Conservation (phyloP, 2,797 vertebrate genomes). For the Gymnoscopelus microlampas region DNA sequence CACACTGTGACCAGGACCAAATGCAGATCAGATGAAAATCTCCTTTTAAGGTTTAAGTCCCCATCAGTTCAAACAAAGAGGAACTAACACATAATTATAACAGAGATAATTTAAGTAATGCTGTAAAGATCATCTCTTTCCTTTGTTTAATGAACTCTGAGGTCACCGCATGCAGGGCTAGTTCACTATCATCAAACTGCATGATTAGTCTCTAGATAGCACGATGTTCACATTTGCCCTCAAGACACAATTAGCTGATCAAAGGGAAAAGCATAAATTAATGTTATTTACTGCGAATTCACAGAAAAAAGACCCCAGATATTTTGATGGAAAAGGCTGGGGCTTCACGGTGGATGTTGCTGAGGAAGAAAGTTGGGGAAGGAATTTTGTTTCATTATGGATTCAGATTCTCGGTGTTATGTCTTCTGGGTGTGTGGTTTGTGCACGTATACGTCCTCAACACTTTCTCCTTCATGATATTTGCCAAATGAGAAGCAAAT, state of each 20-base stretch:
- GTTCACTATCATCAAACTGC: background rate
- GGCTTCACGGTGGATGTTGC: too few species aligned
- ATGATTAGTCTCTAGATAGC: slow-evolving; percentile 1
- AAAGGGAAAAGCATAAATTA: background rate
- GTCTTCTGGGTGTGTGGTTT: slow-evolving; percentile 3
- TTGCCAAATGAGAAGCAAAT: slow-evolving; percentile 41
- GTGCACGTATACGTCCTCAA: background rate
- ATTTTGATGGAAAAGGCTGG: background rate
- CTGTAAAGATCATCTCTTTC: too few species aligned
- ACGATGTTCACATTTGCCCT: slow-evolving; percentile 1
- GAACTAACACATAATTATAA: too few species aligned
- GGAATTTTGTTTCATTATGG: too few species aligned
- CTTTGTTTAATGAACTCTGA: too few species aligned
- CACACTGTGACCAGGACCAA: too few species aligned
- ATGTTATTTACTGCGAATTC: background rate
- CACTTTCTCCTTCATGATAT: slow-evolving; percentile 14
- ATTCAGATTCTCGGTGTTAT: slow-evolving; percentile 19
- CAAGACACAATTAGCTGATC: background rate
- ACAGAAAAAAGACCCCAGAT: background rate
- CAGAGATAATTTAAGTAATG: too few species aligned
- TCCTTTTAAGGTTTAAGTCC: too few species aligned
- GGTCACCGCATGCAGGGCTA: background rate
- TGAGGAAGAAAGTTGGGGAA: too few species aligned
- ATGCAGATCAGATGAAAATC: too few species aligned
- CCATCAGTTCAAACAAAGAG: too few species aligned